A percentile compares a stretch with the other conserved stretches of the same genome.
Evolutionary conservation across 23 tunicate genomes (phyloP).

Genomic region (Trididemnum nubilum): DNA sequence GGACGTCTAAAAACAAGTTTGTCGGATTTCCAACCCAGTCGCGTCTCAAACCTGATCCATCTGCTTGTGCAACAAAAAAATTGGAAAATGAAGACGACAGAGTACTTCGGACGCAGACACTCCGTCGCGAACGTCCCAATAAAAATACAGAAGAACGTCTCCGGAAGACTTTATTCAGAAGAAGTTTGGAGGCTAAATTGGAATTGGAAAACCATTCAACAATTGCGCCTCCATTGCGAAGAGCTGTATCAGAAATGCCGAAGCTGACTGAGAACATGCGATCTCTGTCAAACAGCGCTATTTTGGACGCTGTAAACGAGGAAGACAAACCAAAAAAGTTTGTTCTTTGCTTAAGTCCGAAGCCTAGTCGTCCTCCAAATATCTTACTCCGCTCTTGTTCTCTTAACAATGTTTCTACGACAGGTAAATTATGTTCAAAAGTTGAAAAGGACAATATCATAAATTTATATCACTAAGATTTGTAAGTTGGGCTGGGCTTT

Average conservation of each 20-base stretch:
- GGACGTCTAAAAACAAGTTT: neutral
- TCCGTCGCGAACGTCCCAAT: neutral
- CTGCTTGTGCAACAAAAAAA: neutral
- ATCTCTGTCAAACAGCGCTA: neutral
- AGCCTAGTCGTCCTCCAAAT: neutral
- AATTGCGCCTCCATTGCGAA: neutral
- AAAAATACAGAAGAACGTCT: neutral
- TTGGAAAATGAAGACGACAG: neutral
- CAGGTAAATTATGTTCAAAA: too few species aligned
- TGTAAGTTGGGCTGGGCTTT: too few species aligned
- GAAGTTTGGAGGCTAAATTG: conserved; percentile 3
- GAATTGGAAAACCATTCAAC: neutral
- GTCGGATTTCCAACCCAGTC: neutral
- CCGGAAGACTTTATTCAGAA: neutral
- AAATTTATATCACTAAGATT: too few species aligned
- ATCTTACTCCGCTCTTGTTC: too few species aligned
- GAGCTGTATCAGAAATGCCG: neutral
- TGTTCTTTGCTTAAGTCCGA: neutral
- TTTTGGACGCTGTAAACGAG: neutral
- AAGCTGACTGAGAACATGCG: neutral
- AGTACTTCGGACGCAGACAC: neutral
- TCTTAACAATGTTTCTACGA: too few species aligned
- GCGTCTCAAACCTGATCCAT: neutral
- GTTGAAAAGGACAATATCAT: too few species aligned
- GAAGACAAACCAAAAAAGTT: neutral